Evolutionary conservation across 2,888 invertebrate genomes (phyloP).

Genomic region (Platycnemis pennipes): DNA sequence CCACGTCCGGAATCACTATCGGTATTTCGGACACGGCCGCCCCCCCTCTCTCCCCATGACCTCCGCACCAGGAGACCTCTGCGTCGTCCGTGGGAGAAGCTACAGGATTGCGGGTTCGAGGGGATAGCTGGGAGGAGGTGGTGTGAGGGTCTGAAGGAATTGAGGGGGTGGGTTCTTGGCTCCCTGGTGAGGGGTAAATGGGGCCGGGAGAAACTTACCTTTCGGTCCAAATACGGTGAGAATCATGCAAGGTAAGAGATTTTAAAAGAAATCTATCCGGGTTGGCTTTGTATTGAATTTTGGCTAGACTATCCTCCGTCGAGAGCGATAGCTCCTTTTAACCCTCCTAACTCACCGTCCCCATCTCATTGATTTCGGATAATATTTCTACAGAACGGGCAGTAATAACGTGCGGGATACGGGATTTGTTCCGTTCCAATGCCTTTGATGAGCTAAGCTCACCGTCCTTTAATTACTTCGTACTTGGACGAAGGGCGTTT

Average conservation of each 20-base stretch:
- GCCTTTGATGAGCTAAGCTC: neutral
- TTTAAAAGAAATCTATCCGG: slow-evolving; percentile 48
- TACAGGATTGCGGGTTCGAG: neutral
- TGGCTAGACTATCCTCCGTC: neutral
- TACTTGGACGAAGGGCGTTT: neutral
- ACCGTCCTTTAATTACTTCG: neutral
- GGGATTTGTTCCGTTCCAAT: neutral
- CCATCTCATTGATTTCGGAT: slow-evolving; percentile 18
- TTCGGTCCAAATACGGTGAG: neutral
- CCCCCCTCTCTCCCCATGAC: slow-evolving; percentile 49
- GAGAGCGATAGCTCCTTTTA: neutral
- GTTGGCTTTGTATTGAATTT: slow-evolving; percentile 43
- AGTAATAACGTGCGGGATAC: neutral
- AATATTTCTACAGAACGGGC: slow-evolving; percentile 11
- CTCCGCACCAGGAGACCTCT: slow-evolving; percentile 38
- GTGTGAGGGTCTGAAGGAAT: too few relatives aligned
- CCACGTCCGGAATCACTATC: slow-evolving; percentile 15
- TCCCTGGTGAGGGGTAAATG: neutral
- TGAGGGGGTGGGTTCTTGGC: neutral
- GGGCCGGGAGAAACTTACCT: neutral
- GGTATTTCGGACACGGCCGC: slow-evolving; percentile 54
- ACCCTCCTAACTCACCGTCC: too few relatives aligned
- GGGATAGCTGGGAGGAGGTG: neutral
- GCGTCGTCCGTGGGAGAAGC: neutral
- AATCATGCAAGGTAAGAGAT: slow-evolving; percentile 17